Conservation (phyloP, 2,797 vertebrate species). For the Apodemus agrarius region DNA sequence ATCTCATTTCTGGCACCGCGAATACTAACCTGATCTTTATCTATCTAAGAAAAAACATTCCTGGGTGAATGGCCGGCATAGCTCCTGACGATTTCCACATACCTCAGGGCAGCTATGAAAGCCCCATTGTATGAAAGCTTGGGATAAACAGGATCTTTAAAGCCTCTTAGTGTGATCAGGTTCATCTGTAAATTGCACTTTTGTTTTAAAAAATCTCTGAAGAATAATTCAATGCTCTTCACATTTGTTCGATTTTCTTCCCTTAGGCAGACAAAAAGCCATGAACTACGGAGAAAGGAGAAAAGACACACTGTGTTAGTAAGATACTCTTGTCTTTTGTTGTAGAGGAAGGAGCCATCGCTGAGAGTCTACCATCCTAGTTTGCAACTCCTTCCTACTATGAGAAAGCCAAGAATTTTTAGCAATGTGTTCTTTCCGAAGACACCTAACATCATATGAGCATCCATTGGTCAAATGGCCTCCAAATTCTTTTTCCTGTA, state of each 20-base stretch:
- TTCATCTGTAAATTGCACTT: conserved; percentile 76
- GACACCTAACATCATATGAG: not conserved
- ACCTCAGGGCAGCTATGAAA: conserved; percentile 74
- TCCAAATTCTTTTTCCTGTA: not conserved
- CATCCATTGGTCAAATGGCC: not conserved
- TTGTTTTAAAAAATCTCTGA: conserved; percentile 71
- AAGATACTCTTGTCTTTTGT: not conserved
- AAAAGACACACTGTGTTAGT: not conserved
- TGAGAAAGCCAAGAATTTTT: not conserved
- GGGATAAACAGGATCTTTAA: conserved; percentile 74
- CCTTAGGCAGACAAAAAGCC: not conserved
- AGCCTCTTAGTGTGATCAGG: conserved; percentile 65
- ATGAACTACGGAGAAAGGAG: not conserved
- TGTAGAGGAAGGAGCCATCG: not conserved
- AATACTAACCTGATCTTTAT: conserved; percentile 76
- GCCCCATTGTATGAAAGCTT: conserved; percentile 76
- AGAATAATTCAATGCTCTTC: conserved; percentile 62
- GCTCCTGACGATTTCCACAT: conserved; percentile 76
- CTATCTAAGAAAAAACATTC: conserved; percentile 82
- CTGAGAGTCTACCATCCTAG: not conserved
- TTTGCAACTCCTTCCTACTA: not conserved
- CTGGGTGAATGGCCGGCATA: conserved; percentile 66
- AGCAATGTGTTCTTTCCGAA: not conserved
- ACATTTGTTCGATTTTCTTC: conserved; percentile 14
- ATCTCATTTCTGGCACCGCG: conserved; percentile 76